These are phyloP conservation scores for Papilio elwesi DNA, from an alignment of 2,888 invertebrate species.

Conservation along the genomic window DNA sequence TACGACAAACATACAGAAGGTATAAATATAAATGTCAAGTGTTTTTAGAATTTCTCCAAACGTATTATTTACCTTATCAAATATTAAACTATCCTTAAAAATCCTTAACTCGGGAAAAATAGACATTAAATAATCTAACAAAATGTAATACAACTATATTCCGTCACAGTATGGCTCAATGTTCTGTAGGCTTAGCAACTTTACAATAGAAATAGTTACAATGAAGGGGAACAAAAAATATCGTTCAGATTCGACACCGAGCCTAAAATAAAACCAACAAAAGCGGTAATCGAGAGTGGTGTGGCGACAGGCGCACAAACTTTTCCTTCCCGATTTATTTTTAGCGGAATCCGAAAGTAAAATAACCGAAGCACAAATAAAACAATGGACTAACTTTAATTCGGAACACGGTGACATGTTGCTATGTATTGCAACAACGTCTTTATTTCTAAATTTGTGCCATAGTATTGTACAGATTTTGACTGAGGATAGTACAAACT, in stretches of 20 bases:
- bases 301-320: constrained; percentile 25
- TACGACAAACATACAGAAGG: no score
- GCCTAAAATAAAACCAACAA: constrained; percentile 13
- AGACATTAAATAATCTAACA: no score
- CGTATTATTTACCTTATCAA: no score
- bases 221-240: neutral
- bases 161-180: neutral
- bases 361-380: constrained; percentile 28
- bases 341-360: constrained; percentile 24
- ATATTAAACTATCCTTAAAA: no score
- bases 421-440: constrained; percentile 13
- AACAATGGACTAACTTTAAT: constrained; percentile 34
- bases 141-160: neutral
- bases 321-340: constrained; percentile 31
- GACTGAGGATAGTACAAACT: neutral
- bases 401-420: constrained; percentile 21
- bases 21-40: no score
- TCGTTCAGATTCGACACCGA: neutral
- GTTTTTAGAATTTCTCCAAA: no score
- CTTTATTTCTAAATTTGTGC: constrained; percentile 19
- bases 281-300: constrained; percentile 3
- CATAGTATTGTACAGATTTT: neutral
- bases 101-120: no score
- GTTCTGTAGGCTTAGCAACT: neutral
- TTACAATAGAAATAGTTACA: constrained; percentile 1